Base-by-base conservation (phyloP, 2,888 invertebrate species). In the Drosophila algonquin region DNA sequence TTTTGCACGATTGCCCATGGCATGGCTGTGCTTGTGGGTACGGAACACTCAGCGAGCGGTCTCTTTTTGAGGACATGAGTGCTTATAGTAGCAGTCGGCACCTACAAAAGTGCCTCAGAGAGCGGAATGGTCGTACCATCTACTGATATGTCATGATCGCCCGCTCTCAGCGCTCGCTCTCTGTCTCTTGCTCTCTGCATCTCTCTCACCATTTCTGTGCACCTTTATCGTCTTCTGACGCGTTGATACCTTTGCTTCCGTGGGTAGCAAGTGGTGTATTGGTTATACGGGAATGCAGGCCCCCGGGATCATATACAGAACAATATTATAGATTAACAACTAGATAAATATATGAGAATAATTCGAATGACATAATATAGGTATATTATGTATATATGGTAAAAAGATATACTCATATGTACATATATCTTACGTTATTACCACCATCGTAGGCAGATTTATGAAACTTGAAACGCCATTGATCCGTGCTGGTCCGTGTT, bases 1-100 rank as follows among this genome's bases (percentile, higher is more conserved):
- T 63, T 72, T 62, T 63, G 71, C 53, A 72, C 72, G 71, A 71
- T 71, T 72, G 63, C 55, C 7, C n/a, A 40, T 40, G n/a, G 14
- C 1, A 7, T 7, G 6, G 0, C 14, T 2, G 7, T 40, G 14
- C 4, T 1, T 6, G 40, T 14, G 5, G n/a, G 40, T 40, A n/a
- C 0, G 40, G 40, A 7, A 7, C 40, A 40, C 40, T 40, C 7
- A n/a, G 40, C 2, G 14, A 14, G 14, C 6, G 40, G 14, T 40
- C 14, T 40, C 40, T 40, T 14, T 6, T 6, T 7, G 40, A 14
- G 14, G 3, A 14, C 40, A 6, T 14, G 14, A 40, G 14, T 40
- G 6, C 40, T 14, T n/a, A 14, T n/a, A n/a, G 14, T 0, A 14
- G 40, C 14, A 6, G 14, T 6, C 6, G 3, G 1, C 40, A 6